A percentile compares a stretch with the other conserved stretches of the same genome.
Evolutionary conservation across 2,797 vertebrate species (phyloP).

Genomic region (Neopelma chrysocephalum): DNA sequence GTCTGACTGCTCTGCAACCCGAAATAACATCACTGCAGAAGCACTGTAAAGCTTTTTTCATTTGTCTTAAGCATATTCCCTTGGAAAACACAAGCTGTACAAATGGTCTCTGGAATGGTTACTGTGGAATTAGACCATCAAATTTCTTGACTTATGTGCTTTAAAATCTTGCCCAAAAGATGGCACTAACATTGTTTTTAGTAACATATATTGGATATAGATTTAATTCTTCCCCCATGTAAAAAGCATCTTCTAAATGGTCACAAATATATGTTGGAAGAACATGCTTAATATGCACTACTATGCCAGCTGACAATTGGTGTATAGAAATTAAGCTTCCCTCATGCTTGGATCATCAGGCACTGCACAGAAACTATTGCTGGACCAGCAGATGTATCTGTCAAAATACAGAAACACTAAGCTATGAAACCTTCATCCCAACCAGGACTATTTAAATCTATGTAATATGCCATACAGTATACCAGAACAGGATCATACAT

Average conservation of each 20-base stretch:
- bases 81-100: neutral
- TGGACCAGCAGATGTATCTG: slow-evolving; percentile 8
- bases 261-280: neutral
- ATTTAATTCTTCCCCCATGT: slow-evolving; percentile 30
- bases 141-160: slow-evolving; percentile 58
- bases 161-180: slow-evolving; percentile 73
- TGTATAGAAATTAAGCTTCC: neutral
- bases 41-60: neutral
- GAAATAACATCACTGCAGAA: slow-evolving; percentile 9
- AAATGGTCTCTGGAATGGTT: neutral
- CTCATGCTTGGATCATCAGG: neutral
- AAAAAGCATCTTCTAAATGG: neutral
- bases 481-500: neutral
- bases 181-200: slow-evolving; percentile 72
- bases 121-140: slow-evolving; percentile 24
- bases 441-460: slow-evolving; percentile 4
- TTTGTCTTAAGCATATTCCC: neutral
- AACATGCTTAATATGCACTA: neutral
- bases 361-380: neutral
- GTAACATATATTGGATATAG: slow-evolving; percentile 53
- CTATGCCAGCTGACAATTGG: neutral
- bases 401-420: neutral
- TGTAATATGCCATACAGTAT: neutral
- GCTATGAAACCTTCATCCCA: neutral
- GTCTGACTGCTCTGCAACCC: slow-evolving; percentile 32